Percentiles rank a stretch among this genome's conserved stretches.
phyloP scores from a whole-genome alignment of 2,888 invertebrate genomes.

The Spatulosminthurus flaviceps region DNA sequence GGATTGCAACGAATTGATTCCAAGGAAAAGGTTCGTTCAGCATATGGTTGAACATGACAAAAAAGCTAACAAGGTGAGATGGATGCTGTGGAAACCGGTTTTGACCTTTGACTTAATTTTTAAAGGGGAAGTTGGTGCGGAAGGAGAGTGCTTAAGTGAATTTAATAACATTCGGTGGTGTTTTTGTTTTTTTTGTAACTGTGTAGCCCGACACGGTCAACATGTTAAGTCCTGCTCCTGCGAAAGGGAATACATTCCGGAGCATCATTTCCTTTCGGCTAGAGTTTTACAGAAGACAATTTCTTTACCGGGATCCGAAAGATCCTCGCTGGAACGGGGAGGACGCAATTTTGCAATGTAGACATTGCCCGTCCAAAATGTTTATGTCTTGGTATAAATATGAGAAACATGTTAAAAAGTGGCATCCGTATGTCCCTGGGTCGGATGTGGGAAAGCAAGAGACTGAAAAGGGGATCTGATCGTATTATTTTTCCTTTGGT shows the following conservation, averaged over 20 bases:
- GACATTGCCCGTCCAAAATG: neutral
- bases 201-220: neutral
- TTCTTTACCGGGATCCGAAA: neutral
- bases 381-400: neutral
- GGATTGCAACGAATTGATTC: neutral
- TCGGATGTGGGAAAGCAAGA: too few relatives aligned
- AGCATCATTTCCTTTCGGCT: neutral
- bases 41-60: neutral
- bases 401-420: neutral
- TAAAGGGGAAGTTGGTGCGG: too few relatives aligned
- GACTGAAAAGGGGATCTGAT: too few relatives aligned
- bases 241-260: neutral
- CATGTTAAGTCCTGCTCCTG: neutral
- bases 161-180: neutral
- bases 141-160: too few relatives aligned
- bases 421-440: neutral
- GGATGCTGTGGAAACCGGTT: too few relatives aligned
- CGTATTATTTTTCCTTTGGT: too few relatives aligned
- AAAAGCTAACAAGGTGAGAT: neutral
- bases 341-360: neutral
- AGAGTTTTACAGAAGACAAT: neutral
- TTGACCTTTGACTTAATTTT: neutral
- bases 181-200: neutral
- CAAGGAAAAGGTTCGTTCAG: neutral
- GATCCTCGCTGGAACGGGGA: conserved; percentile 18